These are phyloP conservation scores for Tor tambroides DNA, from an alignment of 2,113 vertebrate genomes.

Conservation along the genomic window DNA sequence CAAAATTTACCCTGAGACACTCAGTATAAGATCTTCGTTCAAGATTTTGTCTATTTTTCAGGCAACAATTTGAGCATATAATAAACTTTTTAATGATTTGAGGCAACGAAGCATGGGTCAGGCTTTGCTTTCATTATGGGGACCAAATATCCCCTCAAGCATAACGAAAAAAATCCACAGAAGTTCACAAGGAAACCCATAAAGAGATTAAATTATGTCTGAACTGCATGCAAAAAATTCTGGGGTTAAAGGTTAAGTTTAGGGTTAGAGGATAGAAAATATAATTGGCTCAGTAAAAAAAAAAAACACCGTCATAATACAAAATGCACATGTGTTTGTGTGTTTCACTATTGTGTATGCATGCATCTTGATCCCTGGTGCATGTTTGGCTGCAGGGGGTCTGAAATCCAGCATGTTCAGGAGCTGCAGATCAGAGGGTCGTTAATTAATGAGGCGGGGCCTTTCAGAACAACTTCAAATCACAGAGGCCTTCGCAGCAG, in stretches of 20 bases:
- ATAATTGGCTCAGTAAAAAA: not conserved
- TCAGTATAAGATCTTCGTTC: not conserved
- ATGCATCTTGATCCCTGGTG: slow-evolving; percentile 1
- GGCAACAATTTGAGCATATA: not conserved
- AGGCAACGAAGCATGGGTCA: not conserved
- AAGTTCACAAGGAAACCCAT: not conserved
- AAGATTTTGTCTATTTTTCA: not conserved
- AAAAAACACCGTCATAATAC: not conserved
- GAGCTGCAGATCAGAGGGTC: slow-evolving; percentile 36
- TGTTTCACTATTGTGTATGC: not conserved
- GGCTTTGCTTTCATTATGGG: not conserved
- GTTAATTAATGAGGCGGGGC: slow-evolving; percentile 55
- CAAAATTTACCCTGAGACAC: not conserved
- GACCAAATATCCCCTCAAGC: not conserved
- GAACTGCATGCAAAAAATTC: not conserved
- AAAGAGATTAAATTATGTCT: not conserved
- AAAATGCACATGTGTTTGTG: not conserved
- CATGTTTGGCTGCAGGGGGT: slow-evolving; percentile 39
- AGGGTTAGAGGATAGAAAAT: not conserved
- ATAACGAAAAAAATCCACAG: not conserved
- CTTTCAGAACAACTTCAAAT: slow-evolving; percentile 41
- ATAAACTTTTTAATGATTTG: not conserved
- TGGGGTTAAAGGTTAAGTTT: not conserved
- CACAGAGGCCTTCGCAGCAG: slow-evolving; percentile 31
- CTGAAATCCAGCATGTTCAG: slow-evolving; percentile 19